Percentiles rank a stretch among this genome's conserved stretches.
Conservation (phyloP, 2,113 vertebrate genomes). For the Ginglymostoma cirratum region DNA sequence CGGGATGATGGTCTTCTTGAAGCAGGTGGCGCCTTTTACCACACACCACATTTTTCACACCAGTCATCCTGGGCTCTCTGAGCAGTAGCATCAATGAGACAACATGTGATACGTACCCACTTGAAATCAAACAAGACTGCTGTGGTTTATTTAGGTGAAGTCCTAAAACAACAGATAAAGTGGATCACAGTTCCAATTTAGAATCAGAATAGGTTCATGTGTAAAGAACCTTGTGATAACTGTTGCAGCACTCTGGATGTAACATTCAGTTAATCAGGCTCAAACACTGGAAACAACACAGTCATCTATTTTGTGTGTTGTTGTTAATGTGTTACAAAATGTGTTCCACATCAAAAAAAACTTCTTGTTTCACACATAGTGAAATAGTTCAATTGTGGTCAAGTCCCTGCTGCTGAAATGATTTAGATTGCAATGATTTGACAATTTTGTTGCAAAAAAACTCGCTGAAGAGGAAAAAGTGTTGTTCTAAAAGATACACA, state of each 20-base stretch:
- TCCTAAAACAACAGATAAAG: not conserved
- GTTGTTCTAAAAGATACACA: too few species aligned
- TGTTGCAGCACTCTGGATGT: not conserved
- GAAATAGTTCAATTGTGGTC: not conserved
- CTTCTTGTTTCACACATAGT: not conserved
- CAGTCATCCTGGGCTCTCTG: not conserved
- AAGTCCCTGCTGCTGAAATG: not conserved
- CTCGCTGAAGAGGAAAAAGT: not conserved
- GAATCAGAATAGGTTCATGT: not conserved
- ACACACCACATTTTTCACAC: not conserved
- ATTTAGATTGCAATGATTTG: constrained; percentile 28
- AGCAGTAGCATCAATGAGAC: not conserved
- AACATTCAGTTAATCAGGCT: not conserved
- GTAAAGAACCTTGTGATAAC: not conserved
- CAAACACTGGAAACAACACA: not conserved
- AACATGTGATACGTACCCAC: not conserved
- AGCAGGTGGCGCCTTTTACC: too few species aligned
- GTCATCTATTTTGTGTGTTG: constrained; percentile 13
- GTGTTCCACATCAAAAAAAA: not conserved
- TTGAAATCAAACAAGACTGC: not conserved
- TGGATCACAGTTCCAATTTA: not conserved
- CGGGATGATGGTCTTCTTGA: too few species aligned
- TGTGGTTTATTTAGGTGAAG: not conserved
- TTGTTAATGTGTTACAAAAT: not conserved
- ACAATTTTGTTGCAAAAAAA: not conserved